phyloP scores from a whole-genome alignment of 2,113 vertebrate species.

The Cyphotilapia sp. region DNA sequence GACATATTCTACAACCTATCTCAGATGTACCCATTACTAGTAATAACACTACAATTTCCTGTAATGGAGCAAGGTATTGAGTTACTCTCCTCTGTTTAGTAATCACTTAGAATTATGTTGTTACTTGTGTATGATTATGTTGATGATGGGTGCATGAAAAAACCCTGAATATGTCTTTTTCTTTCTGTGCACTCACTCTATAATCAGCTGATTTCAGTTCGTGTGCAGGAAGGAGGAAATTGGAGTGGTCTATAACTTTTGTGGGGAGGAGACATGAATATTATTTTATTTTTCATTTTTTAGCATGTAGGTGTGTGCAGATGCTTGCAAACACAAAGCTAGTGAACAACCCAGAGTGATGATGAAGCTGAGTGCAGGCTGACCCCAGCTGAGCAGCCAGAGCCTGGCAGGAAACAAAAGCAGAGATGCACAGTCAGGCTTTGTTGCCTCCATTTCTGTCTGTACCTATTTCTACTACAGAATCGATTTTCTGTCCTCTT shows the following conservation, averaged over 20 bases:
- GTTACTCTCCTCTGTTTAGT: not conserved
- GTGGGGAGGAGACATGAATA: accelerated
- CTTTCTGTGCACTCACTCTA: not conserved
- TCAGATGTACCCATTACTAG: not conserved
- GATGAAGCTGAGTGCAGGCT: not conserved
- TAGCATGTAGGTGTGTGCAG: not conserved
- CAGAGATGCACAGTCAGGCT: not conserved
- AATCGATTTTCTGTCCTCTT: not conserved
- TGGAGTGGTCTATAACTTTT: not conserved
- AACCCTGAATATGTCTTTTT: not conserved
- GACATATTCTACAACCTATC: not conserved
- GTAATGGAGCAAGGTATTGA: not conserved
- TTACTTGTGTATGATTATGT: not conserved
- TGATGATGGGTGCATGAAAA: not conserved
- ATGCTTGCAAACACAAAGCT: not conserved
- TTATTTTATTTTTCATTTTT: not conserved
- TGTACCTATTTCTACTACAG: not conserved
- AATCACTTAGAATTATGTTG: not conserved
- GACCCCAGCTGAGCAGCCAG: not conserved
- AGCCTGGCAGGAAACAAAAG: not conserved
- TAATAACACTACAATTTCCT: not conserved
- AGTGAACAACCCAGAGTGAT: not conserved
- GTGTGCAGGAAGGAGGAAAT: not conserved
- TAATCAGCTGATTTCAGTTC: not conserved
- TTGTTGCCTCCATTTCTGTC: not conserved